Percentiles rank a stretch among this genome's conserved stretches.
Evolutionary conservation across 2,888 invertebrate genomes (phyloP).

Genomic region (Drosophila pullipes): DNA sequence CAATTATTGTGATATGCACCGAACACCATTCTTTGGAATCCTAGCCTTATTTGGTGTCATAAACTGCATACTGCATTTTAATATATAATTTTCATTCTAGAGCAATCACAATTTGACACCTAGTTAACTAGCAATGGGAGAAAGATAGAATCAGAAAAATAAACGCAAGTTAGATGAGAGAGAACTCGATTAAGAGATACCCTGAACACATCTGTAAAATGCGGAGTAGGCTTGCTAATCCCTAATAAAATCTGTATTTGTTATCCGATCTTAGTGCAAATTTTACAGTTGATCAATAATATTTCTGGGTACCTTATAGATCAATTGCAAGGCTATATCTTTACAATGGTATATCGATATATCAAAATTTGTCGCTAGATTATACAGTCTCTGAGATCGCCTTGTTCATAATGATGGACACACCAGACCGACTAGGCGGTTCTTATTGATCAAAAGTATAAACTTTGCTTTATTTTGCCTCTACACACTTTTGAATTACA

Average conservation of each 20-base stretch:
- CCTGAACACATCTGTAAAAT: neutral
- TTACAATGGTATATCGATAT: neutral
- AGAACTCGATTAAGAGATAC: neutral
- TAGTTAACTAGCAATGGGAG: too few relatives aligned
- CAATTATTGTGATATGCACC: slow-evolving; percentile 33
- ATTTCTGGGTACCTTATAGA: neutral
- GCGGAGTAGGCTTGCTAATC: neutral
- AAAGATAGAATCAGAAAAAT: neutral
- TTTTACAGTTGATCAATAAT: neutral
- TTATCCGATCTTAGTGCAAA: neutral
- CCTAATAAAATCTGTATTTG: neutral
- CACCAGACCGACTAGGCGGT: neutral
- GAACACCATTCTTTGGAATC: slow-evolving; percentile 14
- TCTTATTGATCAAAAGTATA: neutral
- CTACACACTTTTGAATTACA: too few relatives aligned
- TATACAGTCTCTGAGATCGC: neutral
- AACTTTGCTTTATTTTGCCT: neutral
- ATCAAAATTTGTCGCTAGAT: neutral
- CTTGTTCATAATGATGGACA: neutral
- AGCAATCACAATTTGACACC: neutral
- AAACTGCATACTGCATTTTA: slow-evolving; percentile 2
- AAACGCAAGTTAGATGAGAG: neutral
- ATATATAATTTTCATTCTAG: neutral
- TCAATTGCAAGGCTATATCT: neutral
- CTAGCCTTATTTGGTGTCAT: neutral